Conservation (phyloP, 2,888 invertebrate genomes). For the Ernsta delagoae region DNA sequence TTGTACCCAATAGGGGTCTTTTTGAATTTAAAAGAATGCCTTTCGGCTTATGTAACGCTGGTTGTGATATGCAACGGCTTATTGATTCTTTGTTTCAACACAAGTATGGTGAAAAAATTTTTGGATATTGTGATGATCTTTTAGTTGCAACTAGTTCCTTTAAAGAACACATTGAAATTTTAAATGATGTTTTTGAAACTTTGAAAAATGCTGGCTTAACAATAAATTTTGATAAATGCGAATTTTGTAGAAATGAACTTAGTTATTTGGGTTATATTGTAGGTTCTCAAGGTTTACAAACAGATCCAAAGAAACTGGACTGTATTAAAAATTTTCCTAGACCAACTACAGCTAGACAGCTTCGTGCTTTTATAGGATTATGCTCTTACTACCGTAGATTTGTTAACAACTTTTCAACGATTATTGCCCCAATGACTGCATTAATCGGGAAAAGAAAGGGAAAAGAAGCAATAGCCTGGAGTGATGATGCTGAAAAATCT, state of each 20-base stretch:
- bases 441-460: neutral
- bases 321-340: constrained; percentile 5
- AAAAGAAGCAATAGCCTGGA: constrained; percentile 5
- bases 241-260: constrained; percentile 2
- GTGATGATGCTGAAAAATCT: constrained; percentile 2
- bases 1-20: constrained; percentile 6
- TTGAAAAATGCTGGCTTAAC: neutral
- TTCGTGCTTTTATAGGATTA: constrained; percentile 1
- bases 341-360: constrained; percentile 7
- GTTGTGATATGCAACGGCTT: constrained; percentile 9
- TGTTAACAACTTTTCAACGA: neutral
- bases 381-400: constrained; percentile 4
- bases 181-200: neutral
- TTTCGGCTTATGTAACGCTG: constrained; percentile 4
- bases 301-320: constrained; percentile 1
- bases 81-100: constrained; percentile 7
- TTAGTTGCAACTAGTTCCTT: constrained; percentile 8
- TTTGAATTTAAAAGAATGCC: constrained; percentile 10
- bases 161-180: neutral
- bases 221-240: constrained; percentile 4
- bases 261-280: neutral
- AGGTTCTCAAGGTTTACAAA: constrained; percentile 3
- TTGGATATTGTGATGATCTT: constrained; percentile 9
- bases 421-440: constrained; percentile 5
- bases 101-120: constrained; percentile 9